Conservation (phyloP, 2,888 invertebrate genomes). For the Ochlodes sylvanus region DNA sequence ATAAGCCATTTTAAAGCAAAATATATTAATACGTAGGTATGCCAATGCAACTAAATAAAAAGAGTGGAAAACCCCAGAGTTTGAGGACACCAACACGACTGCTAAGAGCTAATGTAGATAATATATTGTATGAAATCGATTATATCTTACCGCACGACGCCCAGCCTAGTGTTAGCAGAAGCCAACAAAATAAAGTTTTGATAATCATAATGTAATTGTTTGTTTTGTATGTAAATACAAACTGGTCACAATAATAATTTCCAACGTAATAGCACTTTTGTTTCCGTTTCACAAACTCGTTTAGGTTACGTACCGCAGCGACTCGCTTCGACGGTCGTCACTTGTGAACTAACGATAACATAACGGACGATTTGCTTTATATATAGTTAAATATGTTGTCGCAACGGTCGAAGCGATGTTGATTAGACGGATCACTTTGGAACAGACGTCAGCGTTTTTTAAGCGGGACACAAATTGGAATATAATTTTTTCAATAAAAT, state of each 20-base stretch:
- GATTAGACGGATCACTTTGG: no score
- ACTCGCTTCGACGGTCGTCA: no score
- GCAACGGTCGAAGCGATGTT: no score
- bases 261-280: neutral
- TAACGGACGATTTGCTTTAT: no score
- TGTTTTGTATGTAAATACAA: neutral
- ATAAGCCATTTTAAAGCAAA: neutral
- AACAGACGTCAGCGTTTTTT: no score
- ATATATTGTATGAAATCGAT: constrained; percentile 7
- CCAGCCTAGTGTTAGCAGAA: constrained; percentile 5
- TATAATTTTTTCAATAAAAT: no score
- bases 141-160: constrained; percentile 17
- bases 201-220: constrained; percentile 16
- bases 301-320: no score
- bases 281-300: neutral
- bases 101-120: constrained; percentile 2
- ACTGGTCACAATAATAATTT: neutral
- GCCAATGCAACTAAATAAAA: constrained; percentile 30
- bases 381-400: no score
- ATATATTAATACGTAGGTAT: constrained; percentile 3
- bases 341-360: no score
- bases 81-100: constrained; percentile 16
- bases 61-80: constrained; percentile 30
- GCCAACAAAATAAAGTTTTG: constrained; percentile 10
- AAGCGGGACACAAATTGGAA: no score